These are phyloP conservation scores for Calcarius ornatus DNA, from an alignment of 2,113 vertebrate genomes.

Conservation along the genomic window DNA sequence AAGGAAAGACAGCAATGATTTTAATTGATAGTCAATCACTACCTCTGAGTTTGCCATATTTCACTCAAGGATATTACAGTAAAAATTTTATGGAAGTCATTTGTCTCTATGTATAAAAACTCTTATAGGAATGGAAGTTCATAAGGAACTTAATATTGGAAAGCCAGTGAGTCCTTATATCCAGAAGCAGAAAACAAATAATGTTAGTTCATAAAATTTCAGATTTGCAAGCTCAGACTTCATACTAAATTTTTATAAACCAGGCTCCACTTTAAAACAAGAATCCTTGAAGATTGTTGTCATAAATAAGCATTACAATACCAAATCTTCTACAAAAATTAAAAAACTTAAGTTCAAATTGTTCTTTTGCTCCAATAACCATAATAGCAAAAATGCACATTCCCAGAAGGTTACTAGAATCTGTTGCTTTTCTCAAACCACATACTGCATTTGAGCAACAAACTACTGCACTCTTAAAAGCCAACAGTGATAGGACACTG, in stretches of 20 bases:
- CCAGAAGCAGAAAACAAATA: neutral
- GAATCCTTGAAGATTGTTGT: neutral
- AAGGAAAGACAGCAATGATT: neutral
- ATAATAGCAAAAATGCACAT: neutral
- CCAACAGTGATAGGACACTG: constrained; percentile 59
- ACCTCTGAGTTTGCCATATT: neutral
- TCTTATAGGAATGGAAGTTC: neutral
- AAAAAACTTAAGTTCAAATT: neutral
- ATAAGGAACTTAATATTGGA: neutral
- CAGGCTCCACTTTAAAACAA: neutral
- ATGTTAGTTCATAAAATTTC: neutral
- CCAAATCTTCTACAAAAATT: neutral
- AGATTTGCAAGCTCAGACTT: neutral
- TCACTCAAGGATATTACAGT: neutral
- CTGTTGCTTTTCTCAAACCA: constrained; percentile 47
- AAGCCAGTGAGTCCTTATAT: neutral
- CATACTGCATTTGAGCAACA: constrained; percentile 46
- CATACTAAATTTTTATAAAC: neutral
- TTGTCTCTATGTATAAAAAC: neutral
- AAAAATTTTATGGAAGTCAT: neutral
- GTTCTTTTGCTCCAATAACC: neutral
- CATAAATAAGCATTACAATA: neutral
- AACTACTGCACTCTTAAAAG: constrained; percentile 62
- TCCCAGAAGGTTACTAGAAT: constrained; percentile 21
- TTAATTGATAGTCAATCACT: neutral